Evolutionary conservation across 2,113 vertebrate species (phyloP).

Genomic region (Cynopterus brachyotis): DNA sequence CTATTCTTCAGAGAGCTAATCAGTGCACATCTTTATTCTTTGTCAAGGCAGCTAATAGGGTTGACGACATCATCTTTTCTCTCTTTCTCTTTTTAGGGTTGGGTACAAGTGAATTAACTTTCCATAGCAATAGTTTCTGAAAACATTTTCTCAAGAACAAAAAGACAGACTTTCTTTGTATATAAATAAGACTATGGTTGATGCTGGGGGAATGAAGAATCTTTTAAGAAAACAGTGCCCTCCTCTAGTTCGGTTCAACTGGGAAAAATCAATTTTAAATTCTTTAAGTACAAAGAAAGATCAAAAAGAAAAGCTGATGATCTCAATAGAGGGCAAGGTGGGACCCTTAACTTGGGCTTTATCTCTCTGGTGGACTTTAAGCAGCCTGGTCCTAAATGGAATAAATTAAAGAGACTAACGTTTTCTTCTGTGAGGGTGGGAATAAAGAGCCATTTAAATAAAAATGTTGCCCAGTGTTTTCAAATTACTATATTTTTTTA

Average conservation of each 20-base stretch:
- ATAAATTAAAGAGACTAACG: conserved; percentile 69
- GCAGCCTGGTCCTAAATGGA: conserved; percentile 65
- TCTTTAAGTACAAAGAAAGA: conserved; percentile 79
- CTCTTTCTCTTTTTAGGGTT: conserved; percentile 36
- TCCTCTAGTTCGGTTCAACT: conserved; percentile 75
- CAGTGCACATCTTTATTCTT: background rate
- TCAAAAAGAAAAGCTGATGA: conserved; percentile 81
- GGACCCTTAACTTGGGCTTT: conserved; percentile 51
- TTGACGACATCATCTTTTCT: background rate
- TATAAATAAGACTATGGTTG: conserved; percentile 74
- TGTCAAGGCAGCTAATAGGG: background rate
- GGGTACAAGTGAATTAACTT: conserved; percentile 52
- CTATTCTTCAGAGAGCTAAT: background rate
- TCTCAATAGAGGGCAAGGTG: conserved; percentile 77
- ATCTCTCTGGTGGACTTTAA: conserved; percentile 75
- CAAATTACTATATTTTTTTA: background rate
- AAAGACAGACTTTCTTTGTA: conserved; percentile 77
- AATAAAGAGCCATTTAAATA: conserved; percentile 55
- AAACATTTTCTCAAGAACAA: conserved; percentile 77
- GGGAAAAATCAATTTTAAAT: conserved; percentile 82
- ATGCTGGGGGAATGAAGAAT: conserved; percentile 65
- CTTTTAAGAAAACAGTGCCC: conserved; percentile 83
- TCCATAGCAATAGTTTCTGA: background rate
- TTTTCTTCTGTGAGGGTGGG: background rate
- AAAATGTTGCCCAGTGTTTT: conserved; percentile 40